Base-by-base conservation (phyloP, 1,140 invertebrate genomes). In the Wasmannia auropunctata region DNA sequence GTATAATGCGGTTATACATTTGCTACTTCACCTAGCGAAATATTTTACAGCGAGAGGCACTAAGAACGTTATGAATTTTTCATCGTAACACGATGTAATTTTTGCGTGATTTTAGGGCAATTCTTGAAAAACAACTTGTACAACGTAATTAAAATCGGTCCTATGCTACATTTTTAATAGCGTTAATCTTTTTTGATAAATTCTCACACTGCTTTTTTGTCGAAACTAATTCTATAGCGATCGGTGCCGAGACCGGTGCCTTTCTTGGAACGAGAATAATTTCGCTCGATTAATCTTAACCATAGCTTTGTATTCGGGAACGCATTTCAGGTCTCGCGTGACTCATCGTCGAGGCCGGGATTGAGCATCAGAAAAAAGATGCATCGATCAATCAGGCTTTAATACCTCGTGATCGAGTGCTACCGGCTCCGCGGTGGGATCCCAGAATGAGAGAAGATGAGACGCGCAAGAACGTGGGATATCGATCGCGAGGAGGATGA, bases 301-400 rank as follows among this genome's bases (percentile, higher is more conserved):
- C 65, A 54, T 74, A 25, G 46, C 65, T 81, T 72, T 72, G 79
- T 72, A 81, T 81, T 81, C 67, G 37, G 37, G 25, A 74, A 60
- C 37, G 67, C 79, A 22, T 46, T 37, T 69, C 65, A 58, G 31
- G 51, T 58, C 65, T 81, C 79, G 67, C 79, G 65, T 83, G 79
- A 83, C 67, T 83, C 67, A 69, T 80, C 63, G 58, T 22, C 43
- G 63, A 56, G 49, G 22, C 22, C 65, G 8, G 46, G 79, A 81
- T 56, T 40, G 67, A 69, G 31, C 72, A 8, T n/a, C n/a, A 7
- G 65, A 72, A 83, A 60, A 83, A 83, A 58, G 79, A 25, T 74
- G 79, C 79, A 83, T 83, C 79, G 67, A 83, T 83, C 79, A 83
- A 83, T 83, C 79, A 83, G 8, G 79, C 67, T 72, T 83, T 74